Evolutionary conservation across 2,888 invertebrate species (phyloP).

Genomic region (Germaria angustata): DNA sequence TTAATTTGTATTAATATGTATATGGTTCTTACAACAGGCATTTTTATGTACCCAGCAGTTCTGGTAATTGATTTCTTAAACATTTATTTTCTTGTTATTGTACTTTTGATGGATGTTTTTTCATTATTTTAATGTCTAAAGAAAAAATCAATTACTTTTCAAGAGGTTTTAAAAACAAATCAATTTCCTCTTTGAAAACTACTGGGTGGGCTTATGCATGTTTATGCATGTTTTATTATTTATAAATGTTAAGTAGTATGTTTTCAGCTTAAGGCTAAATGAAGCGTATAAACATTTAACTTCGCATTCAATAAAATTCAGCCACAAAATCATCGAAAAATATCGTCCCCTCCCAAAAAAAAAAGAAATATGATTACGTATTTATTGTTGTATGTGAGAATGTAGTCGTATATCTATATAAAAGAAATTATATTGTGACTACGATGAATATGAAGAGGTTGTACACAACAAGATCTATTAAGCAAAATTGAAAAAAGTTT

Average conservation of each 20-base stretch:
- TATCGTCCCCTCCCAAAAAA: neutral
- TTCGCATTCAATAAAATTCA: slow-evolving; percentile 55
- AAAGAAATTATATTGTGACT: neutral
- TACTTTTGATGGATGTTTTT: too few relatives aligned
- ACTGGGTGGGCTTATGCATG: neutral
- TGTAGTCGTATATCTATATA: too few relatives aligned
- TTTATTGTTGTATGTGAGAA: neutral
- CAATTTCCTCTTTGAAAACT: neutral
- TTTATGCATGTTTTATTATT: neutral
- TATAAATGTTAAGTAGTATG: slow-evolving; percentile 28
- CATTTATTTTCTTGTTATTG: too few relatives aligned
- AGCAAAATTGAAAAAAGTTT: neutral
- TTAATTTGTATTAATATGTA: slow-evolving; percentile 16
- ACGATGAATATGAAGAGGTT: slow-evolving; percentile 40
- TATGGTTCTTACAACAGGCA: slow-evolving; percentile 6
- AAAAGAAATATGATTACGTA: neutral
- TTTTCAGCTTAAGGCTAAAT: slow-evolving; percentile 64
- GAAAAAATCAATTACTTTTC: neutral
- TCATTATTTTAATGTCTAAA: neutral
- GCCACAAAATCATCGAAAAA: slow-evolving; percentile 10
- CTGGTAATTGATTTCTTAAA: neutral
- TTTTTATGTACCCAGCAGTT: neutral
- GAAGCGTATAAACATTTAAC: slow-evolving; percentile 56
- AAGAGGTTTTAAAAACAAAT: neutral
- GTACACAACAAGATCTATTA: neutral